Conservation (phyloP, 2,888 invertebrate species). For the Thecophora atra region DNA sequence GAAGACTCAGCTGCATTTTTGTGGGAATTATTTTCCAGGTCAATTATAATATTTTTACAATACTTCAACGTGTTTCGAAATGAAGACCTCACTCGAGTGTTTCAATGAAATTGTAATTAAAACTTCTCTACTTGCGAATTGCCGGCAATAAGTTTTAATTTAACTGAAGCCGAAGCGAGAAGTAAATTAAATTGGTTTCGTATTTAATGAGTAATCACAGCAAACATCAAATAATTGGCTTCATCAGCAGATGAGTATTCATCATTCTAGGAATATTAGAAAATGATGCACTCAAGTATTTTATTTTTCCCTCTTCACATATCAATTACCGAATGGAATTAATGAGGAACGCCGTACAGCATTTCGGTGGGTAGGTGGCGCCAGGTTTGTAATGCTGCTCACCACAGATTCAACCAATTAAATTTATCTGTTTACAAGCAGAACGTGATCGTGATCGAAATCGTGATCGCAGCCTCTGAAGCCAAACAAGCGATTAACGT, state of each 20-base stretch:
- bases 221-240: neutral
- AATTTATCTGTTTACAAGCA: neutral
- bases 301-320: too few relatives aligned
- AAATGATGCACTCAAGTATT: too few relatives aligned
- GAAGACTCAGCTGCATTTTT: too few relatives aligned
- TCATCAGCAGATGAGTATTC: neutral
- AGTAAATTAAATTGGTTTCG: neutral
- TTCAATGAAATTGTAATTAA: slow-evolving; percentile 11
- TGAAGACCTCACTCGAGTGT: neutral
- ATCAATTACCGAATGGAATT: neutral
- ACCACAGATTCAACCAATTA: neutral
- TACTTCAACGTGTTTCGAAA: neutral
- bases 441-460: slow-evolving; percentile 21
- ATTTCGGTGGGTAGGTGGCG: neutral
- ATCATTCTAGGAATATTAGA: neutral
- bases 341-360: neutral
- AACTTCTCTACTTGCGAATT: neutral
- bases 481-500: slow-evolving; percentile 17
- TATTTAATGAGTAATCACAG: neutral
- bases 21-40: too few relatives aligned
- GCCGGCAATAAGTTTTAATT: neutral
- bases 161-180: neutral
- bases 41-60: too few relatives aligned
- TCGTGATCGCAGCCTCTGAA: neutral
- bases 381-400: neutral